phyloP scores from a whole-genome alignment of 2,888 invertebrate species.

The Calephelis perditalis region DNA sequence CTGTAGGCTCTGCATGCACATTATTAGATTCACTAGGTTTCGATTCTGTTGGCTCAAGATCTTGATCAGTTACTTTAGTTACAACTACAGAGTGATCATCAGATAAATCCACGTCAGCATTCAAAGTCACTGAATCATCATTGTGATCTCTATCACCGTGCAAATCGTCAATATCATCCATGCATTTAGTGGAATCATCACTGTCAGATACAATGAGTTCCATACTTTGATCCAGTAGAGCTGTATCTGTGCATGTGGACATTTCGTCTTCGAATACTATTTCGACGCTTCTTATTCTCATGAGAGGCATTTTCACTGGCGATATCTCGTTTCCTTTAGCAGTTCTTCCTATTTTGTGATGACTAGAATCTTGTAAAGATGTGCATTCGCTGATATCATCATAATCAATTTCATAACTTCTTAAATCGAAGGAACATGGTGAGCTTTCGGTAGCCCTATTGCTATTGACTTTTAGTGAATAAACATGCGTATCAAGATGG shows the following conservation, averaged over 20 bases:
- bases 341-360: constrained; percentile 47
- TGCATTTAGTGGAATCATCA: constrained; percentile 68
- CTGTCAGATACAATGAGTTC: constrained; percentile 58
- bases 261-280: constrained; percentile 71
- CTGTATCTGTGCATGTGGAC: constrained; percentile 63
- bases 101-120: constrained; percentile 60
- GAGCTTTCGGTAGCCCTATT: constrained; percentile 54
- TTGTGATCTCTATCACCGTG: constrained; percentile 42
- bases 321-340: constrained; percentile 64
- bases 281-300: constrained; percentile 70
- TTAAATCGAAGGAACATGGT: constrained; percentile 58
- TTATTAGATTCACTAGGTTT: neutral
- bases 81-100: constrained; percentile 48
- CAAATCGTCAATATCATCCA: constrained; percentile 58
- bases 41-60: neutral
- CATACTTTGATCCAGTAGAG: constrained; percentile 53
- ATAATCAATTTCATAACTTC: constrained; percentile 69
- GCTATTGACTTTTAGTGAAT: constrained; percentile 41
- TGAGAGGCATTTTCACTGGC: constrained; percentile 63
- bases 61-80: neutral
- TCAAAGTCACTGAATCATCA: constrained; percentile 59
- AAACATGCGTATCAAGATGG: constrained; percentile 43
- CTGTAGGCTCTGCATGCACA: constrained; percentile 25
- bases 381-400: constrained; percentile 67
- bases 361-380: constrained; percentile 41